These are phyloP conservation scores for Batillaria attramentaria DNA, from an alignment of 1,140 invertebrate genomes.

Conservation along the genomic window DNA sequence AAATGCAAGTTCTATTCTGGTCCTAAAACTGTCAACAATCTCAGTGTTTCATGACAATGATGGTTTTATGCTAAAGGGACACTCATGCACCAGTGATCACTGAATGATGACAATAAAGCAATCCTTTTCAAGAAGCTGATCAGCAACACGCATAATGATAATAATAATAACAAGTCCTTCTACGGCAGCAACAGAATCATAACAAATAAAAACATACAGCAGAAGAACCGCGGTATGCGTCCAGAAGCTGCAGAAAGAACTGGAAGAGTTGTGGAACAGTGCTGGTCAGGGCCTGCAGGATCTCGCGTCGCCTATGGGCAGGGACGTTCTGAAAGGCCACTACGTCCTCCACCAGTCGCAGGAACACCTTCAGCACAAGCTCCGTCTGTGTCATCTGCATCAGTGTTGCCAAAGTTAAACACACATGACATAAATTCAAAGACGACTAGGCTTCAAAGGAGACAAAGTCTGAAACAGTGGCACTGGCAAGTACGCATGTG, in stretches of 20 bases:
- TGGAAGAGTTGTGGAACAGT: constrained; percentile 90
- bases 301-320: constrained; percentile 85
- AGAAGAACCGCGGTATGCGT: constrained; percentile 35
- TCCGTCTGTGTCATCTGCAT: constrained; percentile 84
- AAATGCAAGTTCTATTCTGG: no score
- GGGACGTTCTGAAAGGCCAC: constrained; percentile 81
- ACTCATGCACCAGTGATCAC: no score
- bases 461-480: neutral
- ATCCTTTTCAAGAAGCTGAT: no score
- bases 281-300: constrained; percentile 87
- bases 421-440: neutral
- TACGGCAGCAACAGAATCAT: no score
- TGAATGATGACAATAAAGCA: no score
- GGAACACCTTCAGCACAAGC: constrained; percentile 87
- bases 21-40: no score
- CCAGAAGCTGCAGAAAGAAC: constrained; percentile 73
- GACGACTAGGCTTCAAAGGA: neutral
- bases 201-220: no score
- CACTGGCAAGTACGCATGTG: no score
- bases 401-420: neutral
- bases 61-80: no score
- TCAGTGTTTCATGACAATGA: no score
- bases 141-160: no score
- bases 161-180: no score
- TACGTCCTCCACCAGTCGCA: constrained; percentile 91